Evolutionary conservation across 2,113 vertebrate species (phyloP).

Genomic region (Bungarus multicinctus): DNA sequence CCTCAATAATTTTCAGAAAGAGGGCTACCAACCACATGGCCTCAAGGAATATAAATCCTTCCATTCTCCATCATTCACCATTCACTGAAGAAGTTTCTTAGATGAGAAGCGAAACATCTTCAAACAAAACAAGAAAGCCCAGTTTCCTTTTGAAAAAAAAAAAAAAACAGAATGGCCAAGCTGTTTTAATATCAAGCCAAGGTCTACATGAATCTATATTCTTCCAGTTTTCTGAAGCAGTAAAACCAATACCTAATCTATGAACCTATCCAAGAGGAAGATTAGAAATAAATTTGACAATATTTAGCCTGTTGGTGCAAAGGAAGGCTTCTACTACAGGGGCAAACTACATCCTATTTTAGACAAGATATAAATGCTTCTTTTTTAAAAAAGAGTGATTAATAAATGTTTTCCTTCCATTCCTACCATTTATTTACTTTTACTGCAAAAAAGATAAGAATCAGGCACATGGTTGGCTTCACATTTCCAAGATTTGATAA

Average conservation of each 20-base stretch:
- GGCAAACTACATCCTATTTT: neutral
- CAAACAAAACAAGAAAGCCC: neutral
- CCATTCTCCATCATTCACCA: neutral
- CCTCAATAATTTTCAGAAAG: neutral
- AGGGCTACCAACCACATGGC: neutral
- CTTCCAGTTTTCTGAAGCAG: neutral
- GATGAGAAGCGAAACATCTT: neutral
- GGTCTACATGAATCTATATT: neutral
- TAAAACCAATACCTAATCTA: neutral
- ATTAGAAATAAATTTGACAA: neutral
- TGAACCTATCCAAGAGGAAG: neutral
- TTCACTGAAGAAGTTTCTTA: no score
- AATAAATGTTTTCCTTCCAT: neutral
- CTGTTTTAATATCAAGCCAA: neutral
- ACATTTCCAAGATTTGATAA: neutral
- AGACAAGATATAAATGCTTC: neutral
- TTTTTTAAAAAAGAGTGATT: neutral
- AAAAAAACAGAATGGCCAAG: neutral
- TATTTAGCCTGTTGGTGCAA: neutral
- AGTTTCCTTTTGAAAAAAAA: neutral
- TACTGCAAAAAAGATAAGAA: neutral
- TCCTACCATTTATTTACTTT: neutral
- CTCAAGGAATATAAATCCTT: neutral
- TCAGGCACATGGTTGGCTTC: neutral
- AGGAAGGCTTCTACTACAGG: neutral